Evolutionary conservation across 2,797 vertebrate species (phyloP).

Genomic region (Anguilla anguilla): DNA sequence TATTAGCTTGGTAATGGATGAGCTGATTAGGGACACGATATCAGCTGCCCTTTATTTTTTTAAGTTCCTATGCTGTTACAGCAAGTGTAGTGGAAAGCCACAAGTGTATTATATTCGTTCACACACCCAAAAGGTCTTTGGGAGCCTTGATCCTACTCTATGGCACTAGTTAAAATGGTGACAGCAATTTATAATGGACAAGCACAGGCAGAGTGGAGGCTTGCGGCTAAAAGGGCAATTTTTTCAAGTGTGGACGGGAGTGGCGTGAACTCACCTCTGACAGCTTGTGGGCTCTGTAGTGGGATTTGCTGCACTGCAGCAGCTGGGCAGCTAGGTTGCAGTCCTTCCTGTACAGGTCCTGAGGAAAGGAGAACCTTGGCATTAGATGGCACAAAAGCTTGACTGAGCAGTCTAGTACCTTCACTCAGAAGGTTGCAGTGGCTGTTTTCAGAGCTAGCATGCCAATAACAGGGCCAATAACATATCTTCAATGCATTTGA

Average conservation of each 20-base stretch:
- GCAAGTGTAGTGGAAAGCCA: neutral
- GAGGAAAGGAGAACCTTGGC: slow-evolving; percentile 26
- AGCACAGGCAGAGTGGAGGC: slow-evolving; percentile 29
- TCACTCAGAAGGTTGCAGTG: neutral
- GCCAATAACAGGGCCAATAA: neutral
- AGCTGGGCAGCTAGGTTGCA: slow-evolving; percentile 94
- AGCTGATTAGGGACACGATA: slow-evolving; percentile 8
- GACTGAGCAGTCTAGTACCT: neutral
- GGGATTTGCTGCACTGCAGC: slow-evolving; percentile 92
- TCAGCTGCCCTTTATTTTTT: neutral
- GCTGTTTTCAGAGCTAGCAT: neutral
- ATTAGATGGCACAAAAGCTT: neutral
- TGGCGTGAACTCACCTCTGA: slow-evolving; percentile 81
- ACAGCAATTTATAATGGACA: neutral
- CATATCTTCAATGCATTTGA: neutral
- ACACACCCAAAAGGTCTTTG: neutral
- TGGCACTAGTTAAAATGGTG: neutral
- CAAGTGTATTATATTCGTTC: neutral
- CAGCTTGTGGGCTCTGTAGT: slow-evolving; percentile 87
- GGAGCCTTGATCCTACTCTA: neutral
- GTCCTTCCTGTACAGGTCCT: slow-evolving; percentile 96
- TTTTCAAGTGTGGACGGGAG: neutral
- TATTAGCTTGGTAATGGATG: neutral
- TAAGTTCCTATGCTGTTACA: neutral
- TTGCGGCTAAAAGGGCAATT: neutral